These are phyloP conservation scores for Leptobrachium leishanense DNA, from an alignment of 2,113 vertebrate species.

Conservation along the genomic window DNA sequence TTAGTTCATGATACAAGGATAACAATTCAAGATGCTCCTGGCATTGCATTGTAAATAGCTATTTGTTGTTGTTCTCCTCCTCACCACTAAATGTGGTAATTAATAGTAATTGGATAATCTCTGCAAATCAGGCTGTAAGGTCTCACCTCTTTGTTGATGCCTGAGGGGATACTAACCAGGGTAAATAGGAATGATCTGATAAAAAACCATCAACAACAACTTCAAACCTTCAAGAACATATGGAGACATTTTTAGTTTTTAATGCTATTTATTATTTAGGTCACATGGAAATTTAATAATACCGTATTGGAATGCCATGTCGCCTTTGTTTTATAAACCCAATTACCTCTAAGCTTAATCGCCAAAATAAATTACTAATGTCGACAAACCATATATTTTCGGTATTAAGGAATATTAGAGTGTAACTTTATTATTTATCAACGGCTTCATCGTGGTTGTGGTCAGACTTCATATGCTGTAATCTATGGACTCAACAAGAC, in stretches of 20 bases:
- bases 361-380: too few species aligned
- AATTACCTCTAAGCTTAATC: too few species aligned
- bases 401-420: too few species aligned
- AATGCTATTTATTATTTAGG: background rate
- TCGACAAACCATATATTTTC: too few species aligned
- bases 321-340: too few species aligned
- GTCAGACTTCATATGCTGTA: too few species aligned
- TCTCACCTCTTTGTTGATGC: constrained; percentile 24
- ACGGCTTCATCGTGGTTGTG: too few species aligned
- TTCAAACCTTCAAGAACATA: background rate
- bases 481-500: too few species aligned
- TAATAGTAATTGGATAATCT: constrained; percentile 32
- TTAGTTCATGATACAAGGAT: background rate
- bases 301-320: too few species aligned
- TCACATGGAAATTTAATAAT: background rate
- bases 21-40: background rate
- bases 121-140: constrained; percentile 4
- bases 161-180: constrained; percentile 10
- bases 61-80: constrained; percentile 22
- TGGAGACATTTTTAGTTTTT: constrained; percentile 5
- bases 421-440: too few species aligned
- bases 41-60: constrained; percentile 5
- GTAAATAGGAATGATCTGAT: constrained; percentile 8
- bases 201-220: background rate
- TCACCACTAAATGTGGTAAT: constrained; percentile 9